Evolutionary conservation across 2,888 invertebrate genomes (phyloP).

Genomic region (Nasonovia ribisnigri): DNA sequence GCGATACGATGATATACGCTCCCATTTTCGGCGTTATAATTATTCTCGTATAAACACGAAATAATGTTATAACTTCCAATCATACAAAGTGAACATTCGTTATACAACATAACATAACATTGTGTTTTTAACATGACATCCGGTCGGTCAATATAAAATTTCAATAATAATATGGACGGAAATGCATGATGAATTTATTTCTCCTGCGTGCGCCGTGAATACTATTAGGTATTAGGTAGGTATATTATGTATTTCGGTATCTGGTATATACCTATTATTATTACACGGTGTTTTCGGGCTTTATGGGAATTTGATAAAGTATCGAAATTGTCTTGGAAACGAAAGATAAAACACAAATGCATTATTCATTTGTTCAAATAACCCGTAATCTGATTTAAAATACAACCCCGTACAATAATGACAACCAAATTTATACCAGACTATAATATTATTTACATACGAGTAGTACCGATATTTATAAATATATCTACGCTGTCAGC

Average conservation of each 20-base stretch:
- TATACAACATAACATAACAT: neutral
- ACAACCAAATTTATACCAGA: constrained; percentile 60
- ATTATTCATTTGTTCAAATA: constrained; percentile 56
- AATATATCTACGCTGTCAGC: neutral
- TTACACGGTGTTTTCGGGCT: neutral
- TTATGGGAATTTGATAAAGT: neutral
- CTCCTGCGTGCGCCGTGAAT: neutral
- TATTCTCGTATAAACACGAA: neutral
- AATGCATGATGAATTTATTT: neutral
- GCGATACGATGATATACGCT: neutral
- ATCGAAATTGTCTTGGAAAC: constrained; percentile 28
- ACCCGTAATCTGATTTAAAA: constrained; percentile 51
- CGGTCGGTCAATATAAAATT: neutral
- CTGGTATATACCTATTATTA: neutral
- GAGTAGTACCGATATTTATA: neutral
- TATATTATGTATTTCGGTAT: neutral
- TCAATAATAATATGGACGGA: neutral
- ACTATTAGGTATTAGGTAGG: neutral
- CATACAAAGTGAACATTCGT: neutral
- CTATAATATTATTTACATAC: neutral
- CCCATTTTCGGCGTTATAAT: neutral
- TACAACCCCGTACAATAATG: constrained; percentile 38
- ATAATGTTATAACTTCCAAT: neutral
- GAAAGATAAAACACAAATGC: constrained; percentile 37
- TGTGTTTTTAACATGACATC: neutral